Conservation (phyloP, 2,888 invertebrate genomes). For the Melinaea menophilus region DNA sequence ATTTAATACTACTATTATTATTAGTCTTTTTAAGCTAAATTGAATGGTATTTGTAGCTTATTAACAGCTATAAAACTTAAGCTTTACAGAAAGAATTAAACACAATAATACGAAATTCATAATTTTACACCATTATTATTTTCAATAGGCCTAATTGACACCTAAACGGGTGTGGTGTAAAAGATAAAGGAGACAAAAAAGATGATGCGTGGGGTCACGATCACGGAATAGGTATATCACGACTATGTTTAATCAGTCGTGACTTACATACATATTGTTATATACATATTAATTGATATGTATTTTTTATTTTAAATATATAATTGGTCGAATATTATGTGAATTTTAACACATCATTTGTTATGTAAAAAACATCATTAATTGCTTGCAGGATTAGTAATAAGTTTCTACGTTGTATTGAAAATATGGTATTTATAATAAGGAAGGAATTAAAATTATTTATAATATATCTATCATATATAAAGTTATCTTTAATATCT, state of each 20-base stretch:
- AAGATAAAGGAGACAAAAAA: conserved; percentile 38
- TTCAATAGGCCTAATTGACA: conserved; percentile 44
- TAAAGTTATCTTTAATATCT: no score
- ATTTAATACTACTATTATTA: no score
- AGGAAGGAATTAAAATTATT: no score
- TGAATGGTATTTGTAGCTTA: no score
- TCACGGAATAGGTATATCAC: conserved; percentile 62
- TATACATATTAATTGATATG: conserved; percentile 42
- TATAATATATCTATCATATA: no score
- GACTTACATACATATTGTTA: conserved; percentile 37
- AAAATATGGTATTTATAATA: no score
- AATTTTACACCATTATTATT: conserved; percentile 21
- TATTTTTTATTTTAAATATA: conserved; percentile 44
- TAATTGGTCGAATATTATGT: conserved; percentile 8
- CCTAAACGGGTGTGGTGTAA: conserved; percentile 22
- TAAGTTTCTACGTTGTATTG: no score
- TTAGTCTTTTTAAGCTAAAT: no score
- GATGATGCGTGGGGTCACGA: conserved; percentile 50
- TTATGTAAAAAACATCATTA: not conserved
- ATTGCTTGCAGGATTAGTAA: no score
- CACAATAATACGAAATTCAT: not conserved
- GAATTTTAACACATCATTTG: not conserved
- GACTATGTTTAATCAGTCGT: conserved; percentile 41
- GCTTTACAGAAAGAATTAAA: no score
- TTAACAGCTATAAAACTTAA: no score